phyloP scores from a whole-genome alignment of 2,888 invertebrate species.

The Agrilus cyanescens region DNA sequence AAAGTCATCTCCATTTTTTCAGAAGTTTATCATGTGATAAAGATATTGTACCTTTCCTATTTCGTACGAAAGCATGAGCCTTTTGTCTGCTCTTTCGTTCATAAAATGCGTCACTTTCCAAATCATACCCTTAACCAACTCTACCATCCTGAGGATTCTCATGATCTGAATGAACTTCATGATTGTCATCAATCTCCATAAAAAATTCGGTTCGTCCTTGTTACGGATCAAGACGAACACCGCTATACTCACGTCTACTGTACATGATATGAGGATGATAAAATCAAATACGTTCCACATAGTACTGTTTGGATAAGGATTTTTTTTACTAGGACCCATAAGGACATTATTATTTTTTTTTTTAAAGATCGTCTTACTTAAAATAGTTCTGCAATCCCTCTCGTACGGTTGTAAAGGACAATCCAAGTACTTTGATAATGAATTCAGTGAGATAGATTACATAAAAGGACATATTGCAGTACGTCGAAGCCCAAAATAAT shows the following conservation, averaged over 20 bases:
- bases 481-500: no score
- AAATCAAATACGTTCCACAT: conserved; percentile 47
- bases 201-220: no score
- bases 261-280: conserved; percentile 39
- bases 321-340: no score
- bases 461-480: conserved; percentile 1
- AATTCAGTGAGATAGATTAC: conserved; percentile 16
- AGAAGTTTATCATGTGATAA: not conserved
- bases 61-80: conserved; percentile 48
- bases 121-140: conserved; percentile 29
- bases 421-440: conserved; percentile 25
- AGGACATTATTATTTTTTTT: conserved; percentile 37
- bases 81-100: conserved; percentile 29
- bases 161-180: conserved; percentile 1
- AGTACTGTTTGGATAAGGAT: no score
- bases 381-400: conserved; percentile 35
- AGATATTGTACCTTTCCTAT: conserved; percentile 41
- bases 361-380: conserved; percentile 23
- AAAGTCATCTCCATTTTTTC: conserved; percentile 7
- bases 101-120: no score
- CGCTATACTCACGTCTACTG: conserved; percentile 35
- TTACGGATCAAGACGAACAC: no score
- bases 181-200: no score
- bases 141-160: conserved; percentile 34
- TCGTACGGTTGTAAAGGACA: conserved; percentile 33